phyloP scores from a whole-genome alignment of 2,113 vertebrate species.

The Larimichthys polyactis region DNA sequence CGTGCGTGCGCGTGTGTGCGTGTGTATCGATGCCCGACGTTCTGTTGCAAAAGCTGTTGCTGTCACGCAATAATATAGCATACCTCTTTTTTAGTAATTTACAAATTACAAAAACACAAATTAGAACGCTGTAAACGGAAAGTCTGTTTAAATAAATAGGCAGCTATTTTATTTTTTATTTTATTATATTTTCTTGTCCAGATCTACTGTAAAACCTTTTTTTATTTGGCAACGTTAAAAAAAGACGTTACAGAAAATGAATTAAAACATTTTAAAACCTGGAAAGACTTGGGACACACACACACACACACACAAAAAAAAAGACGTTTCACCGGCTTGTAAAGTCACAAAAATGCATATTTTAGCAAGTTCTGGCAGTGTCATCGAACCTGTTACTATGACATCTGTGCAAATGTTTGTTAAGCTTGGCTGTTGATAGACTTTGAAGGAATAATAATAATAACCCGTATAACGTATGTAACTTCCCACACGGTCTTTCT shows the following conservation, averaged over 20 bases:
- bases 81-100: conserved; percentile 43
- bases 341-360: conserved; percentile 20
- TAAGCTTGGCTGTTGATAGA: conserved; percentile 16
- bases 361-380: conserved; percentile 14
- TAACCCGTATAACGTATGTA: conserved; percentile 3
- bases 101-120: conserved; percentile 1
- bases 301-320: not conserved
- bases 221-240: conserved; percentile 36
- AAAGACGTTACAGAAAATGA: not conserved
- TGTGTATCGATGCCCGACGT: conserved; percentile 54
- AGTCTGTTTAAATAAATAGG: conserved; percentile 13
- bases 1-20: conserved; percentile 40
- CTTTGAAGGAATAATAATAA: conserved; percentile 8
- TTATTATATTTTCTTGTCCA: conserved; percentile 24
- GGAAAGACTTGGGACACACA: not conserved
- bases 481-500: conserved; percentile 1
- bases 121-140: conserved; percentile 29
- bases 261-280: conserved; percentile 14
- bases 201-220: conserved; percentile 27
- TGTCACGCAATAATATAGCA: conserved; percentile 62
- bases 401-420: conserved; percentile 42
- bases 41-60: conserved; percentile 48
- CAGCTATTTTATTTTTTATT: conserved; percentile 31
- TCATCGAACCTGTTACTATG: not conserved
- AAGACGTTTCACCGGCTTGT: not conserved